phyloP scores from a whole-genome alignment of 2,113 vertebrate genomes.

The Erythrocebus patas region DNA sequence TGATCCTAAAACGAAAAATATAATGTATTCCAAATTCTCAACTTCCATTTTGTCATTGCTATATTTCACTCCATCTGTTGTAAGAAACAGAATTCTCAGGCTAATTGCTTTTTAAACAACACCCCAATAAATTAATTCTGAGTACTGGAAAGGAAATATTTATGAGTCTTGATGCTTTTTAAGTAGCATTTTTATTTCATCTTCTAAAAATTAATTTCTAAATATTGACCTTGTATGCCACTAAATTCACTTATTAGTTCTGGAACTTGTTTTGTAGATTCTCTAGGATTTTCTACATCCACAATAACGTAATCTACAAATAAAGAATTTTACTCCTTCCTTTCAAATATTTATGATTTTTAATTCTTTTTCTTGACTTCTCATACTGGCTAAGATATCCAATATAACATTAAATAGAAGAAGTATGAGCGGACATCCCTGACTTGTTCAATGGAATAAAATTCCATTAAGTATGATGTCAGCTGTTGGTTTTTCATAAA shows the following conservation, averaged over 20 bases:
- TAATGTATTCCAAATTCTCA: not conserved
- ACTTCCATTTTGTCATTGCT: not conserved
- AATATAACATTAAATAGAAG: not conserved
- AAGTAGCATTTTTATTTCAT: not conserved
- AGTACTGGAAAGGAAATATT: not conserved
- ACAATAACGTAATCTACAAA: not conserved
- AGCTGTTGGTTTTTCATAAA: not conserved
- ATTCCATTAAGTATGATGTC: not conserved
- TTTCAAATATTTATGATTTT: slow-evolving; percentile 5
- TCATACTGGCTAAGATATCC: not conserved
- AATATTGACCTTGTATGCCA: not conserved
- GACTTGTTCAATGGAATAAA: not conserved
- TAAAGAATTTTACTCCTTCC: not conserved
- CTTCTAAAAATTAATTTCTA: not conserved
- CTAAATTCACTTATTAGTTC: not conserved
- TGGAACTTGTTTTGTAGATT: not conserved
- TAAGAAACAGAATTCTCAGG: not conserved
- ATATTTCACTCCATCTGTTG: not conserved
- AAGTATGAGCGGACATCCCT: not conserved
- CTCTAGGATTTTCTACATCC: not conserved
- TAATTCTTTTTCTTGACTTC: not conserved
- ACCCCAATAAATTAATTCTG: slow-evolving; percentile 16
- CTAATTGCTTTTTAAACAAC: not conserved
- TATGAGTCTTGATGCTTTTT: not conserved
- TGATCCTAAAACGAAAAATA: not conserved